A percentile compares a stretch with the other conserved stretches of the same genome.
Conservation (phyloP, 2,113 vertebrate genomes). For the Ciconia maguari region DNA sequence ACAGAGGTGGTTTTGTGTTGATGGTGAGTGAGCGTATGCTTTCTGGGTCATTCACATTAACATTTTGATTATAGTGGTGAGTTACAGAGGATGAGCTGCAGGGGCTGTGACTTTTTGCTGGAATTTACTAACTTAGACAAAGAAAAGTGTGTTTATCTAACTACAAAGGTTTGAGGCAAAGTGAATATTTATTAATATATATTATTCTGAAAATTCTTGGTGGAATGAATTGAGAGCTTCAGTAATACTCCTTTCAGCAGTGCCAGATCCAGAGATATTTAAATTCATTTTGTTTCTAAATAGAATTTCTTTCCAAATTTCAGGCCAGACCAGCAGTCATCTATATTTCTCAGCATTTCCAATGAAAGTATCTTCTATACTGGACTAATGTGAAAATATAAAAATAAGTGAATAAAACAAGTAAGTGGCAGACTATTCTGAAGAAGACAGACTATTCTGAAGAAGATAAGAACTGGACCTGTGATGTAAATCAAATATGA, state of each 20-base stretch:
- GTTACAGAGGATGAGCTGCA: conserved; percentile 19
- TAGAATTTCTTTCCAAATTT: conserved; percentile 47
- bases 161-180: conserved; percentile 20
- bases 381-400: neutral
- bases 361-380: conserved; percentile 39
- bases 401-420: neutral
- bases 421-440: neutral
- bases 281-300: conserved; percentile 57
- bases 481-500: neutral
- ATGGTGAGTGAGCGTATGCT: neutral
- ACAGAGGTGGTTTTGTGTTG: neutral
- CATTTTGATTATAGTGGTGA: conserved; percentile 23
- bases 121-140: neutral
- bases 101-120: neutral
- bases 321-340: conserved; percentile 8
- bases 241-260: conserved; percentile 45
- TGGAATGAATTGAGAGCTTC: conserved; percentile 53
- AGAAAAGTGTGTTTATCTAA: conserved; percentile 20
- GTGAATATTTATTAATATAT: conserved; percentile 27
- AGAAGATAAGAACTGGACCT: neutral
- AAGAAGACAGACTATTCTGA: neutral
- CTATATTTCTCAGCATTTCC: conserved; percentile 53
- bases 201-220: conserved; percentile 50
- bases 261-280: conserved; percentile 34
- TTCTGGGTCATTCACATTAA: neutral